Conservation (phyloP, 2,113 vertebrate genomes). For the Macaca nemestrina region DNA sequence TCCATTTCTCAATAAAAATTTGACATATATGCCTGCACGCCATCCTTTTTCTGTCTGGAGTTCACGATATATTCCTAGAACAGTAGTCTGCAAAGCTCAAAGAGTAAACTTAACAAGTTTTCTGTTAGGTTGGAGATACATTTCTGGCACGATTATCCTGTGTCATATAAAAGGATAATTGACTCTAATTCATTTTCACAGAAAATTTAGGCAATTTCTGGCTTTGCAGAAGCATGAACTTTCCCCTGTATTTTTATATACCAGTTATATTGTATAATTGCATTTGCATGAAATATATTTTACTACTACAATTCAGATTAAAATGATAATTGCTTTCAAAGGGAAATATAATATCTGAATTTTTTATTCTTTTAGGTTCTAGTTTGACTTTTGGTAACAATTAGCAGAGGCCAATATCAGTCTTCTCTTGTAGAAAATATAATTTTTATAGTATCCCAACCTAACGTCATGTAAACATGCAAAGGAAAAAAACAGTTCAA, state of each 20-base stretch:
- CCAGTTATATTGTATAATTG: constrained; percentile 35
- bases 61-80: neutral
- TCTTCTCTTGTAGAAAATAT: constrained; percentile 66
- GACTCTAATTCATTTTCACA: constrained; percentile 20
- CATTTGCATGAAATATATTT: constrained; percentile 69
- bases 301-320: constrained; percentile 62
- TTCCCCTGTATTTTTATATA: constrained; percentile 65
- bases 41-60: neutral
- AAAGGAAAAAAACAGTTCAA: constrained; percentile 82
- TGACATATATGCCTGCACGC: neutral
- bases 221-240: constrained; percentile 56
- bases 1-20: neutral
- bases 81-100: neutral
- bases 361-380: constrained; percentile 67
- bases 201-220: constrained; percentile 58
- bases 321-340: constrained; percentile 64
- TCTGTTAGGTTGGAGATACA: neutral
- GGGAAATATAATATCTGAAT: constrained; percentile 61
- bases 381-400: constrained; percentile 70
- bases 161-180: neutral
- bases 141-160: neutral
- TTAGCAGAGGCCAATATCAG: constrained; percentile 71
- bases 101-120: neutral
- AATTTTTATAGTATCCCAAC: constrained; percentile 76
- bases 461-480: constrained; percentile 77